These are phyloP conservation scores for Alectoris magna DNA, from an alignment of 2,797 vertebrate species.

Conservation along the genomic window DNA sequence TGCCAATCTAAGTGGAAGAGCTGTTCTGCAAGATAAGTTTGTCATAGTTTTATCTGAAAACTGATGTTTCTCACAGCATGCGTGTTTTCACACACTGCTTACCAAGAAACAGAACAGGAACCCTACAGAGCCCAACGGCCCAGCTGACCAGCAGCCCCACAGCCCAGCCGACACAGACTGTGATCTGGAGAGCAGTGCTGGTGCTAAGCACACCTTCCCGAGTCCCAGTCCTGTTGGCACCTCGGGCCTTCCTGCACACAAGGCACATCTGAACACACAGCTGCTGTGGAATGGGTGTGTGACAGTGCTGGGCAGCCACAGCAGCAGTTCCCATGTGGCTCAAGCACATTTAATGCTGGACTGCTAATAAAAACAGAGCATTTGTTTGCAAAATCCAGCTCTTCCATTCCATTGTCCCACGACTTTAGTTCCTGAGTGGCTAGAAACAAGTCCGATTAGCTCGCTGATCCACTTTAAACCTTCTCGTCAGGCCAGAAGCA, in stretches of 20 bases:
- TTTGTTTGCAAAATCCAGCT: slow-evolving; percentile 21
- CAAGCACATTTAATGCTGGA: neutral
- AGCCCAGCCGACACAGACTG: too few relatives aligned
- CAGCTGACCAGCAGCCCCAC: neutral
- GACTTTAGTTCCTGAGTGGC: neutral
- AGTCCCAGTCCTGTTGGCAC: fast-evolving
- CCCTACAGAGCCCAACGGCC: neutral
- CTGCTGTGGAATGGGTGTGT: neutral
- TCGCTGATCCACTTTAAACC: slow-evolving; percentile 47
- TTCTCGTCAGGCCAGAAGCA: neutral
- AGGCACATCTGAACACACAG: neutral
- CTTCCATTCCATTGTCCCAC: neutral
- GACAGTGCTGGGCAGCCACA: neutral
- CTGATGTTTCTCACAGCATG: neutral
- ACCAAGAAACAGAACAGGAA: neutral
- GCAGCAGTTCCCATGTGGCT: neutral
- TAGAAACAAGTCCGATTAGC: slow-evolving; percentile 18
- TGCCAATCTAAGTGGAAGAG: fast-evolving
- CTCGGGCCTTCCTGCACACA: fast-evolving
- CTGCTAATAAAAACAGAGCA: slow-evolving; percentile 27
- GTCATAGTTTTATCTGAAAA: neutral
- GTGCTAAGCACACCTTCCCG: too few relatives aligned
- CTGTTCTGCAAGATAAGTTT: neutral
- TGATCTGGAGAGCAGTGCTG: too few relatives aligned
- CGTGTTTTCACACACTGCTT: neutral